Base-by-base conservation (phyloP, 2,888 invertebrate species). In the Dendrolimus houi region DNA sequence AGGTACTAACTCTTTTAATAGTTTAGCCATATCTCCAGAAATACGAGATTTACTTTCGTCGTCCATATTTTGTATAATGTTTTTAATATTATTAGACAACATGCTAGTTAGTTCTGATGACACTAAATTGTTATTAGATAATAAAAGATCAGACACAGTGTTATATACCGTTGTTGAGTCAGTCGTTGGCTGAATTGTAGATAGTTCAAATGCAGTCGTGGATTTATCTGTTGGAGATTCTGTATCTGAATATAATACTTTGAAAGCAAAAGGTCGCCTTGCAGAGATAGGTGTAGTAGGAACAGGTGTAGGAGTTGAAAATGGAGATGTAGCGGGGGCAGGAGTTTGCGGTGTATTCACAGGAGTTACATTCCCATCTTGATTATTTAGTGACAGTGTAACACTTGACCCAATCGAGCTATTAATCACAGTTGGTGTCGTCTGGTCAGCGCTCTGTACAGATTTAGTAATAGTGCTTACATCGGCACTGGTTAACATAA, bases 101-200 rank as follows among this genome's bases (percentile, higher is more conserved):
- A 89, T 90, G 89, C 89, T 89, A 79, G 90, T 90, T 90, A 90
- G 85, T 87, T 87, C 88, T 62, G 85, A 83, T 61, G 90, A 90
- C 56, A 90, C 83, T 81, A 89, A 71, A 72, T 84, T 83, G 65
- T 87, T 90, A 79, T 85, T 87, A 66, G 84, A 79, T 70, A 88
- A 75, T 74, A 89, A 81, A 72, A 89, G 81, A 83, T 89, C 88
- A 74, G 89, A 88, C 66, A 87, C 85, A 76, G 85, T 87, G 67
- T 86, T 89, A 85, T 79, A 84, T 89, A 90, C 90, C 89, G 75
- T 90, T 83, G 78, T 75, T 68, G 87, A 76, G 77, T 87, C 85
- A 79, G 87, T 87, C 74, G 87, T 76, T 74, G 76, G 74, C 75
- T 79, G 79, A 74, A 75, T 79, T 66, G 85, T 71, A 66, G 83